Conservation (phyloP, 2,888 invertebrate species). For the Hypomecis punctinalis region DNA sequence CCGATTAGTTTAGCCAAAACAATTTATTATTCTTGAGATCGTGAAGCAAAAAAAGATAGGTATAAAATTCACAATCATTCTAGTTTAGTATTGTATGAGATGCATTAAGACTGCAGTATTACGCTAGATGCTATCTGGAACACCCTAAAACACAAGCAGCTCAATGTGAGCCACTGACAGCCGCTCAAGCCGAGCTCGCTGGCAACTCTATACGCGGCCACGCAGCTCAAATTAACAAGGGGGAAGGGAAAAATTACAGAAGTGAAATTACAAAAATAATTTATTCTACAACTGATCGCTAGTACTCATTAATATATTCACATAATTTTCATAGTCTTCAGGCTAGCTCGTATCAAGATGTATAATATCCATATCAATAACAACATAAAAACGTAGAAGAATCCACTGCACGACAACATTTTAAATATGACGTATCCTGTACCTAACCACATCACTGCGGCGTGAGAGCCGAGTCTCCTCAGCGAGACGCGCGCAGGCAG, state of each 20-base stretch:
- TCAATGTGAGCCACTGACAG: too few species aligned
- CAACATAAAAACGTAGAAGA: conserved; percentile 77
- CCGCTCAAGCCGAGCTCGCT: too few species aligned
- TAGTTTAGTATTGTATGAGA: too few species aligned
- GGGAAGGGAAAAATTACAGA: conserved; percentile 15
- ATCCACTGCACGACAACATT: conserved; percentile 81
- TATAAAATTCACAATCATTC: too few species aligned
- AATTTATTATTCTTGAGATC: too few species aligned
- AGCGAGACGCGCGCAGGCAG: conserved; percentile 89
- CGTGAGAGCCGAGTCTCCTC: conserved; percentile 87
- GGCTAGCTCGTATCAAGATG: conserved; percentile 77
- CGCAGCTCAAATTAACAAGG: too few species aligned
- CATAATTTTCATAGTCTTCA: conserved; percentile 66
- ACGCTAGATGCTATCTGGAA: too few species aligned
- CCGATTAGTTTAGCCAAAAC: too few species aligned
- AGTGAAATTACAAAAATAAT: conserved; percentile 45
- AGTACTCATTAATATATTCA: conserved; percentile 39
- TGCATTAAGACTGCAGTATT: too few species aligned
- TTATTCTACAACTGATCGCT: conserved; percentile 41
- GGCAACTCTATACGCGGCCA: too few species aligned
- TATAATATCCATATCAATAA: conserved; percentile 76
- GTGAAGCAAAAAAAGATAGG: too few species aligned
- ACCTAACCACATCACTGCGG: conserved; percentile 82
- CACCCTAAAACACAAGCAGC: too few species aligned
- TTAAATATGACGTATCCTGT: conserved; percentile 82